Base-by-base conservation (phyloP, 2,888 invertebrate genomes). In the Sturmia bella region DNA sequence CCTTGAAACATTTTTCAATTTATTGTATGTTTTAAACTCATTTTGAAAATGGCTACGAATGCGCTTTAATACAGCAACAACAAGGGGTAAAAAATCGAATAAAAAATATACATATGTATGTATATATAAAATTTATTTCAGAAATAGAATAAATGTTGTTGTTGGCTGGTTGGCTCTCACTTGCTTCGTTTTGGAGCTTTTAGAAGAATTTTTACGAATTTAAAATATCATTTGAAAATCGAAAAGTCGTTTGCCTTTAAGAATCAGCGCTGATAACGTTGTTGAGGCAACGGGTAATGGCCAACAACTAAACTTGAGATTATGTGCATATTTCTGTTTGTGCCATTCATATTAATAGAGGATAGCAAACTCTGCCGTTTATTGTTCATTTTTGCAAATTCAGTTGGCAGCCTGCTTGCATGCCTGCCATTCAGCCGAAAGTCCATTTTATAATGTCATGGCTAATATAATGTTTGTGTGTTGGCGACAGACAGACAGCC, bases 1-100 rank as follows among this genome's bases (percentile, higher is more conserved):
- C 89, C 89, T 89, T 89, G 89, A 89, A 89, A 89, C 86, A 87
- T 88, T 88, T 89, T 87, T 83, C 61, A 79, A 76, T 73, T 75
- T 83, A 79, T 84, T n/a, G 80, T 84, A 77, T 83, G 84, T 63
- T 68, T 54, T 61, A 37, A 72, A 68, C 41, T 80, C 39, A 66
- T 75, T 75, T 75, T 24, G 45, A 75, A 75, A 57, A 57, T 57
- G 39, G 21, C 39, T 57, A 37, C 37, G 39, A 57, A 57, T 39
- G 19, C n/a, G 19, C n/a, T 15, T 59, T 43, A 41, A 41, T 45
- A 17, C 6, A 45, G 7, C 7, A 12, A 17, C 6, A 45, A 15
- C 7, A 12, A 50, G 21, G 21, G 21, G 41, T 59, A 11, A 43
- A 11, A 43, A 59, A 24, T 19, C 1, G 15, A 59, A 43, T 9